These are phyloP conservation scores for Ectropis grisescens DNA, from an alignment of 1,140 invertebrate species.

Conservation along the genomic window DNA sequence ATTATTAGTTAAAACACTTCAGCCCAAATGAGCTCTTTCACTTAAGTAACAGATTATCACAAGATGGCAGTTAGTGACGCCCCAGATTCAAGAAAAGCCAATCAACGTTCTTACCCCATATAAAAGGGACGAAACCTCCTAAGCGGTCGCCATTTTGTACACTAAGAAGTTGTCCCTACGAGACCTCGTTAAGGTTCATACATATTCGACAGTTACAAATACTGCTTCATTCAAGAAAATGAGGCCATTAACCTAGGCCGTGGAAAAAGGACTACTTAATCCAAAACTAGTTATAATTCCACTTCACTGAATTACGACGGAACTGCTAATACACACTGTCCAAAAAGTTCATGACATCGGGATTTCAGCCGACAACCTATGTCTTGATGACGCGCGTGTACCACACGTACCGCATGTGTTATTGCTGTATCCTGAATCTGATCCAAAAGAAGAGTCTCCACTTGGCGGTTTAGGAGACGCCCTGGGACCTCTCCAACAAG, in stretches of 20 bases:
- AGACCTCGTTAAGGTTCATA: constrained; percentile 14
- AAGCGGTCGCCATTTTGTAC: constrained; percentile 30
- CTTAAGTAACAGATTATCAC: no score
- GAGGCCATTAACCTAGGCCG: constrained; percentile 23
- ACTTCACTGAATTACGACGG: constrained; percentile 13
- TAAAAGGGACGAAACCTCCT: constrained; percentile 19
- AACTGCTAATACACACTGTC: background rate
- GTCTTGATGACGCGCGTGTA: constrained; percentile 60
- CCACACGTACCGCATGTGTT: constrained; percentile 71
- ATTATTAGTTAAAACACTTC: no score
- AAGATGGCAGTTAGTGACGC: no score
- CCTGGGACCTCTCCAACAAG: constrained; percentile 57
- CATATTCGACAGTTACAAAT: constrained; percentile 11
- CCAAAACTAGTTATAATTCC: constrained; percentile 18
- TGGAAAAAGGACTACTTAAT: constrained; percentile 23
- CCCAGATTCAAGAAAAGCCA: constrained; percentile 7
- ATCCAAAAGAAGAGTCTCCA: constrained; percentile 68
- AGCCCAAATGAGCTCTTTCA: no score
- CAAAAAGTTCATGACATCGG: constrained; percentile 31
- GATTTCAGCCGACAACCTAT: constrained; percentile 42
- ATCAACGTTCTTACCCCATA: constrained; percentile 1
- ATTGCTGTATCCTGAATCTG: constrained; percentile 73
- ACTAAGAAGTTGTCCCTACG: constrained; percentile 35
- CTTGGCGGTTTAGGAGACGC: constrained; percentile 56
- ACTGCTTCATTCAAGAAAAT: constrained; percentile 5